Evolutionary conservation across 2,888 invertebrate species (phyloP), one percentile per base, ranked within the genome.

Genomic region (Ectemnius lituratus): DNA sequence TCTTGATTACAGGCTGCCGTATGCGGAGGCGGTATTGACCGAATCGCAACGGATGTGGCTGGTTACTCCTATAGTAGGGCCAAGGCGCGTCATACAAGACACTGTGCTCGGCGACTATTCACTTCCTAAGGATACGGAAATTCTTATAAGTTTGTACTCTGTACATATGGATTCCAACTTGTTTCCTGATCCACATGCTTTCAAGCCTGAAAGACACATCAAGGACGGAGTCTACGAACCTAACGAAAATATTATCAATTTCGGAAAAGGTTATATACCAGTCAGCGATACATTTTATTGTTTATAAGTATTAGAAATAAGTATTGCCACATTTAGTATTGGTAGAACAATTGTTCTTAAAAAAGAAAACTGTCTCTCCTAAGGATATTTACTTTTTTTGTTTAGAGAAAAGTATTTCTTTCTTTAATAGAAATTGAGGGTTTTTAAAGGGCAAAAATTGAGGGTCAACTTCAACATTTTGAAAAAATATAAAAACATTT

Each of bases 151-250:
- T 63, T 47, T 93, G 18, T 91, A 92, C 80, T 92, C 93, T 1
- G 92, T 94, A 4, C 92, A 94, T 81, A 92, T 92, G 88, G 93
- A 94, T 83, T 88, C 92, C 28, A 84, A 91, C 0, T 91, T 93
- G 71, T 95, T 94, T 93, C 90, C 91, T 0, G 93, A 95, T 81
- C 95, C 95, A 0, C 90, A 93, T 28, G 88, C 83, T 2, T 95
- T 95, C 84, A 91, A 93, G 2, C 95, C 95, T 0, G 94, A 94
- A 85, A 91, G 95, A 76, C 95, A 94, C 84, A 84, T 95, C 6
- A 84, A 89, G 65, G 69, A 88, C 8, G 87, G 89, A 4, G 82
- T 56, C 49, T 80, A 67, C 16, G 79, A 83, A 14, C 75, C 87
- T 0, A 84, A 88, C 28, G 88, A 89, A 4, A 87, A 89, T 49